Evolutionary conservation across 2,113 vertebrate genomes (phyloP).

Genomic region (Clinocottus analis): DNA sequence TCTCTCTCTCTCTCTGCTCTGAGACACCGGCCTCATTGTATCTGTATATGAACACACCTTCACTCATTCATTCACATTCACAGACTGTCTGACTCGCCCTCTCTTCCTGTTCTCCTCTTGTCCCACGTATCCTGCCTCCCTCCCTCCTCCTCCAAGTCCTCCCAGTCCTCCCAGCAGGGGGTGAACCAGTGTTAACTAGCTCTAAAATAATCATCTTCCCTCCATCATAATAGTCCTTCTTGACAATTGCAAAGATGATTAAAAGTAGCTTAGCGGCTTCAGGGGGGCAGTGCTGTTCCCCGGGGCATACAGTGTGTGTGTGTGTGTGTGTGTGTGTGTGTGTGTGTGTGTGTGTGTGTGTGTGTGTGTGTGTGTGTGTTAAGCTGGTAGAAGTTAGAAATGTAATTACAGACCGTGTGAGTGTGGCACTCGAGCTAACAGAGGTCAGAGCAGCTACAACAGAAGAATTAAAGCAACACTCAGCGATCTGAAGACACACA

Average conservation of each 20-base stretch:
- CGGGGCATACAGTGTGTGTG: slow-evolving; percentile 10
- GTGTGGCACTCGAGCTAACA: slow-evolving; percentile 27
- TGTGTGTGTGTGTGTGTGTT: slow-evolving; percentile 21
- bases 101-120: not conserved
- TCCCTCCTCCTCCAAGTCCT: not conserved
- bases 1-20: too few species aligned
- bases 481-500: not conserved
- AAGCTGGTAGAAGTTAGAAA: slow-evolving; percentile 54
- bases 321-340: slow-evolving; percentile 12
- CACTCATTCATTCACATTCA: not conserved
- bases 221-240: slow-evolving; percentile 51
- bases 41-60: not conserved
- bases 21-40: not conserved
- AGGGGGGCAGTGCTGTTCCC: not conserved
- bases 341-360: slow-evolving; percentile 12
- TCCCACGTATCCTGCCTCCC: not conserved
- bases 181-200: slow-evolving; percentile 51
- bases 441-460: slow-evolving; percentile 46
- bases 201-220: slow-evolving; percentile 50
- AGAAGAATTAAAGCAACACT: slow-evolving; percentile 28
- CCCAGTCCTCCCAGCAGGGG: slow-evolving; percentile 21
- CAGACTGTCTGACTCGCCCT: not conserved
- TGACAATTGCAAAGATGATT: slow-evolving; percentile 59
- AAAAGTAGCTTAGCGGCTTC: slow-evolving; percentile 41
- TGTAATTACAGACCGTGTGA: slow-evolving; percentile 55